A percentile compares a stretch with the other conserved stretches of the same genome.
phyloP scores from a whole-genome alignment of 1,140 invertebrate genomes.

The Meloidogyne hapla region DNA sequence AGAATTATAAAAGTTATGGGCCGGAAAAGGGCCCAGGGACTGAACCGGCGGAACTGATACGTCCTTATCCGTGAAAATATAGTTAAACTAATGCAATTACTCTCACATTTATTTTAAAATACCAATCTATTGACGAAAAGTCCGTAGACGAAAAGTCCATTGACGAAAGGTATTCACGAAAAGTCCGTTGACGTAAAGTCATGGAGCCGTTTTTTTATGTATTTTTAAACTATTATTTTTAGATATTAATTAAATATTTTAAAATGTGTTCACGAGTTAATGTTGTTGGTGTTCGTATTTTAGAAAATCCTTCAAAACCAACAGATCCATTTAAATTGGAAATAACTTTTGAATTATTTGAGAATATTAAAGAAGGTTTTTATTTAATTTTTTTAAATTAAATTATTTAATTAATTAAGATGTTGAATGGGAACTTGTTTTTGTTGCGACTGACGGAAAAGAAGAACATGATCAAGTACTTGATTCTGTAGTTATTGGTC shows the following conservation, averaged over 20 bases:
- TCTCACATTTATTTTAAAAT: no score
- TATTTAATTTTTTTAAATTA: not conserved
- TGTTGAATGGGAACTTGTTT: constrained; percentile 46
- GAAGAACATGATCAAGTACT: constrained; percentile 75
- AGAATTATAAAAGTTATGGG: no score
- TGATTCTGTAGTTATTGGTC: constrained; percentile 93
- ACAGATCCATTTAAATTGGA: constrained; percentile 51
- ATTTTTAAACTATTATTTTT: no score
- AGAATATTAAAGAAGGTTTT: constrained; percentile 49
- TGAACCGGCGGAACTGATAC: no score
- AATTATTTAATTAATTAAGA: constrained; percentile 12
- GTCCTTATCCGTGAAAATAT: no score
- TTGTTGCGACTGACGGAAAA: constrained; percentile 71
- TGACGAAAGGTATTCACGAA: no score
- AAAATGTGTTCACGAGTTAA: constrained; percentile 53
- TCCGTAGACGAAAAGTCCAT: no score
- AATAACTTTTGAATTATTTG: constrained; percentile 58
- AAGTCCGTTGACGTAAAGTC: no score
- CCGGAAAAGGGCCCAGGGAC: no score
- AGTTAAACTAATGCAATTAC: no score
- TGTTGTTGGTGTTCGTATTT: constrained; percentile 44
- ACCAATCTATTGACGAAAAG: no score
- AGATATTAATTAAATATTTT: not conserved
- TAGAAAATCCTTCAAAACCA: constrained; percentile 49
- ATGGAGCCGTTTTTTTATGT: no score